phyloP scores from a whole-genome alignment of 2,888 invertebrate species.

The Acholoe squamosa region DNA sequence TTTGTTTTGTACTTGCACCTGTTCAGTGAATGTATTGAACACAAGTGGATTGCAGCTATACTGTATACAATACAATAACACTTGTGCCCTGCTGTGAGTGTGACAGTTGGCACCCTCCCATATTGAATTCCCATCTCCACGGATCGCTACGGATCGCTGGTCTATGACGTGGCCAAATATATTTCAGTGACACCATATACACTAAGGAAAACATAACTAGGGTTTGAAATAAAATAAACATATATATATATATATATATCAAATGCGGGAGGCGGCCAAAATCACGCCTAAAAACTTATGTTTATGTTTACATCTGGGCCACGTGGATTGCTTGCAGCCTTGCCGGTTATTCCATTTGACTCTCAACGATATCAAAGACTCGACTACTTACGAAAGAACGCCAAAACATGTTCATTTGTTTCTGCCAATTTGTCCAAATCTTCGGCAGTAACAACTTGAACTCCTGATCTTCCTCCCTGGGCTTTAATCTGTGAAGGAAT shows the following conservation, averaged over 20 bases:
- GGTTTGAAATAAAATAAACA: too few relatives aligned
- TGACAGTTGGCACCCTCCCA: too few relatives aligned
- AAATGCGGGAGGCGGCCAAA: too few relatives aligned
- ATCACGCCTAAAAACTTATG: not conserved
- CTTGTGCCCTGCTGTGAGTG: not conserved
- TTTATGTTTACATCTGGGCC: slow-evolving; percentile 26
- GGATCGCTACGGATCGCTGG: not conserved
- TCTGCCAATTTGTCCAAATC: slow-evolving; percentile 4
- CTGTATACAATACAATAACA: not conserved
- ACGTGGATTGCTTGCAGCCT: slow-evolving; percentile 35
- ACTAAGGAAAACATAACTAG: too few relatives aligned
- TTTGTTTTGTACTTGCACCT: not conserved
- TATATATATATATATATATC: too few relatives aligned
- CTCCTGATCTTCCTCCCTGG: not conserved
- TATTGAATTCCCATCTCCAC: not conserved
- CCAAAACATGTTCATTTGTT: slow-evolving; percentile 49
- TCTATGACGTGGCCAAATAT: not conserved
- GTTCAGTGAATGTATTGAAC: not conserved
- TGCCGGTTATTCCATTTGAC: not conserved
- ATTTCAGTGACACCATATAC: too few relatives aligned
- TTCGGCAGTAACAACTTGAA: not conserved
- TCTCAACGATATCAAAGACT: not conserved
- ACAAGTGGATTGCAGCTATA: not conserved
- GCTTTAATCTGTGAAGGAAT: not conserved
- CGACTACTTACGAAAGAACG: slow-evolving; percentile 55